Conservation (phyloP, 2,797 vertebrate species). For the Micropoecilia bifurca region DNA sequence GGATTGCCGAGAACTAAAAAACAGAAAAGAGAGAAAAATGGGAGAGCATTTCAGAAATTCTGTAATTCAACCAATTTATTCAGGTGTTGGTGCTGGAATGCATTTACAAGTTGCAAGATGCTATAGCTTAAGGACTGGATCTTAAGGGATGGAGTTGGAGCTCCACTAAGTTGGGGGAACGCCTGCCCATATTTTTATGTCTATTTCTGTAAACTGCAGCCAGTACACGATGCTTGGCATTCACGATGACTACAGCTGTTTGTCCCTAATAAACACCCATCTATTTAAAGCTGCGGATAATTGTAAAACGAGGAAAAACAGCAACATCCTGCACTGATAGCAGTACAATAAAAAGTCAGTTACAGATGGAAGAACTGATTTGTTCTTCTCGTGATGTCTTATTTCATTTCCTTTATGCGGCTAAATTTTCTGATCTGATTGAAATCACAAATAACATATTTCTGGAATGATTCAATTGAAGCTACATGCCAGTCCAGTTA, state of each 20-base stretch:
- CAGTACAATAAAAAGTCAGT: neutral
- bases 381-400: neutral
- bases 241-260: neutral
- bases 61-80: neutral
- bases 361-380: neutral
- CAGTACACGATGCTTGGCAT: neutral
- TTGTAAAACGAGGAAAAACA: neutral
- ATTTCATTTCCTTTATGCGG: neutral
- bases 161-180: neutral
- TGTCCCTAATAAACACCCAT: neutral
- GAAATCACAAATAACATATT: too few species aligned
- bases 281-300: neutral
- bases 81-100: neutral
- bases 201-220: neutral
- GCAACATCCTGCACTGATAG: neutral
- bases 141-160: neutral
- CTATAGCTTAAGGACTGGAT: neutral
- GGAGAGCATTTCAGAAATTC: neutral
- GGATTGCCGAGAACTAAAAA: neutral
- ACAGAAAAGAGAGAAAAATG: neutral
- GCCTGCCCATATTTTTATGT: neutral
- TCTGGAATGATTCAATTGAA: too few species aligned
- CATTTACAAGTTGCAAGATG: neutral
- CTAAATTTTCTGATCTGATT: neutral
- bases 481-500: too few species aligned